These are phyloP conservation scores for Pantala flavescens DNA, from an alignment of 1,140 invertebrate genomes.

Conservation along the genomic window DNA sequence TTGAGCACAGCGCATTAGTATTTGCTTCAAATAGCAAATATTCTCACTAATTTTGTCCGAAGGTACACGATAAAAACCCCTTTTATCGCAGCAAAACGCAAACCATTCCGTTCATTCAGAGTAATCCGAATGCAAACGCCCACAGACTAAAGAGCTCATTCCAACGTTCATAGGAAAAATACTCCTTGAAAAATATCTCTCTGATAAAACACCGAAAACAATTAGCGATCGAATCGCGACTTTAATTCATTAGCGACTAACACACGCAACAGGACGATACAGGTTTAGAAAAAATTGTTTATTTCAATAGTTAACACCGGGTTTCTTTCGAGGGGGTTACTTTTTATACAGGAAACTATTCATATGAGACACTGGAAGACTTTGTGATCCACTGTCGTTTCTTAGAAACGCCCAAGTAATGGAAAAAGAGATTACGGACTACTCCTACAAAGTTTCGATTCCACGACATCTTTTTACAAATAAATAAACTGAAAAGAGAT, in stretches of 20 bases:
- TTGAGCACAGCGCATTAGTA: background rate
- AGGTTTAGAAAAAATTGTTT: background rate
- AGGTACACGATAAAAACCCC: background rate
- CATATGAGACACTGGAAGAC: background rate
- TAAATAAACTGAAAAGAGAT: background rate
- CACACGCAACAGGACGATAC: background rate
- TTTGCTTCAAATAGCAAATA: background rate
- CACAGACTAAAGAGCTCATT: background rate
- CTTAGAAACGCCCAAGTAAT: background rate
- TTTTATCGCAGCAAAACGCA: background rate
- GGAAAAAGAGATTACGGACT: background rate
- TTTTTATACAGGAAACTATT: background rate
- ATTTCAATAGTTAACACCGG: background rate
- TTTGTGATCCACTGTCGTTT: background rate
- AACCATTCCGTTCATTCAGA: background rate
- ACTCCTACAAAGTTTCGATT: background rate
- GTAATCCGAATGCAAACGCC: background rate
- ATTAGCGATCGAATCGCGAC: background rate
- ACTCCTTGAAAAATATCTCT: background rate
- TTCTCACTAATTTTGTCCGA: constrained; percentile 2
- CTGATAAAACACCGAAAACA: background rate
- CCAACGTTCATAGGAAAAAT: background rate
- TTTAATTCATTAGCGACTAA: background rate
- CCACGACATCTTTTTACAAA: background rate
- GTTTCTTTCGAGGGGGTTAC: background rate